Evolutionary conservation across 1,140 invertebrate genomes (phyloP).

Genomic region (Chrysoperla carnea): DNA sequence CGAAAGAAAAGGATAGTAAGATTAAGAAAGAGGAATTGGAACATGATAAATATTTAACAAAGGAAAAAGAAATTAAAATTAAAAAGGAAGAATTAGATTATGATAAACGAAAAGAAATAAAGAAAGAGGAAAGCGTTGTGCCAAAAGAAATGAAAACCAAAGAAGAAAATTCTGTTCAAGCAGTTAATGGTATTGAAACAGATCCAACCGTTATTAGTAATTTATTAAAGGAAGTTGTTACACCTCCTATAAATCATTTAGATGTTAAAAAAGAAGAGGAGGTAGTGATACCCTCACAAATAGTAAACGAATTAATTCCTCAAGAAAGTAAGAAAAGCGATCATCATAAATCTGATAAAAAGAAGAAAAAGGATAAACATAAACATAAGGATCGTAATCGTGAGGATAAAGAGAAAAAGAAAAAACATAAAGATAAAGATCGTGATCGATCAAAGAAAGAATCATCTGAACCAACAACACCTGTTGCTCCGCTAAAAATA

Average conservation of each 20-base stretch:
- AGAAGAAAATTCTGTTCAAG: conserved; percentile 19
- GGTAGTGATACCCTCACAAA: no score
- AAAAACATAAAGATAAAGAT: conserved; percentile 32
- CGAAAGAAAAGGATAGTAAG: conserved; percentile 13
- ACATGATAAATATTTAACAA: no score
- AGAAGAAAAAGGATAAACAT: conserved; percentile 44
- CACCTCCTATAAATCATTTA: conserved; percentile 12
- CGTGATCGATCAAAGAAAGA: conserved; percentile 13
- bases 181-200: conserved; percentile 20
- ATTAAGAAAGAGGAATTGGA: background rate
- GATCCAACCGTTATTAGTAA: conserved; percentile 19
- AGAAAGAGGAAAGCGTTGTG: background rate
- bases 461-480: conserved; percentile 9
- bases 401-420: conserved; percentile 29
- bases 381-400: conserved; percentile 33
- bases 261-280: conserved; percentile 7
- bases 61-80: no score
- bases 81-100: no score
- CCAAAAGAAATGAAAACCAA: conserved; percentile 20
- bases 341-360: conserved; percentile 34
- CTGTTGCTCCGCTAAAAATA: conserved; percentile 34
- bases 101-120: no score
- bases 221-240: conserved; percentile 14
- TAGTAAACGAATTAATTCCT: no score
- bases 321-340: conserved; percentile 3